Percentiles rank a stretch among this genome's conserved stretches.
These are phyloP conservation scores for Polietes domitor DNA, from an alignment of 2,888 invertebrate genomes.

Conservation along the genomic window DNA sequence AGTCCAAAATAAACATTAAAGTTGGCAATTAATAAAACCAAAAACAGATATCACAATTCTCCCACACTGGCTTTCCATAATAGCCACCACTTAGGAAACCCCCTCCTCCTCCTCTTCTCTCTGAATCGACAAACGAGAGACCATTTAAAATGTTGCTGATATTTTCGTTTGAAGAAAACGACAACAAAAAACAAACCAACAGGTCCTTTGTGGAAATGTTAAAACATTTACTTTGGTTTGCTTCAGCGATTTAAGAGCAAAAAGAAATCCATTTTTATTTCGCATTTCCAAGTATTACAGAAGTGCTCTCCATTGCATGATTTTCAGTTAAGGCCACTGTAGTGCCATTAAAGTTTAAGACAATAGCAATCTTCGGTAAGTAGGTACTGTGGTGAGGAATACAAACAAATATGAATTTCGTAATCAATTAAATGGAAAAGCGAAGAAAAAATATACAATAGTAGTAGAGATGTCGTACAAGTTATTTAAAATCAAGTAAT, in stretches of 20 bases:
- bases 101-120: neutral
- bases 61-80: too few relatives aligned
- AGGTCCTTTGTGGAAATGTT: neutral
- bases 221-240: neutral
- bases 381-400: neutral
- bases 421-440: too few relatives aligned
- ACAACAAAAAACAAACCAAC: neutral
- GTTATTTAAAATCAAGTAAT: too few relatives aligned
- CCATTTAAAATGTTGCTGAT: neutral
- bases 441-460: too few relatives aligned
- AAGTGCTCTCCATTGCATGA: neutral
- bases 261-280: neutral
- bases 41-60: too few relatives aligned
- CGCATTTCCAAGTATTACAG: neutral
- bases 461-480: too few relatives aligned
- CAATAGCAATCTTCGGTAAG: neutral
- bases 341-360: slow-evolving; percentile 7
- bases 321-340: neutral
- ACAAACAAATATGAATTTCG: too few relatives aligned
- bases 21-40: neutral
- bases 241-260: neutral
- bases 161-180: neutral
- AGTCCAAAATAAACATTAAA: neutral
- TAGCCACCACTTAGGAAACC: too few relatives aligned
- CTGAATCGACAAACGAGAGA: neutral